A percentile compares a stretch with the other conserved stretches of the same genome.
These are phyloP conservation scores for Penaeus chinensis DNA, from an alignment of 1,140 invertebrate species.

Conservation along the genomic window DNA sequence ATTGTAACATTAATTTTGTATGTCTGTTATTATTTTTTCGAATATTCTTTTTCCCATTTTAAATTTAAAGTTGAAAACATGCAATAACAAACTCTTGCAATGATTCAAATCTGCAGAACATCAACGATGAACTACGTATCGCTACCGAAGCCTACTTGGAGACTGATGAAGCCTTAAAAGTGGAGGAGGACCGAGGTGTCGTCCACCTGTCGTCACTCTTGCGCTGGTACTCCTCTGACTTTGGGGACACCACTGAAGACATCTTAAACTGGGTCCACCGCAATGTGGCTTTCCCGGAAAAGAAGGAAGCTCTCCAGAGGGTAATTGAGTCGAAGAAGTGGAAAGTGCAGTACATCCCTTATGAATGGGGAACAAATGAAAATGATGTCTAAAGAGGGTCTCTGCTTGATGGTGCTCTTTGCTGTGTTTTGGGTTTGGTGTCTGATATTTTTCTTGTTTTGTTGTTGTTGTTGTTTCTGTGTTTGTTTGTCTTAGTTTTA, in stretches of 20 bases:
- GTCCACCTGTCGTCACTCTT: conserved; percentile 58
- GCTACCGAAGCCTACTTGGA: conserved; percentile 61
- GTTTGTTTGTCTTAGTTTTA: too few species aligned
- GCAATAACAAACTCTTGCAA: too few species aligned
- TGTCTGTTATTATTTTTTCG: too few species aligned
- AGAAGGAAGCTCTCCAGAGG: conserved; percentile 24
- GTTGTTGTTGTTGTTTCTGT: too few species aligned
- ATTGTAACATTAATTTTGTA: too few species aligned
- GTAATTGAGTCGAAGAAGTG: conserved; percentile 27
- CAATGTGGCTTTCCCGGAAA: conserved; percentile 26
- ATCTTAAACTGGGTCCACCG: conserved; percentile 52
- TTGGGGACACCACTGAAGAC: conserved; percentile 50
- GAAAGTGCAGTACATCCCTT: conserved; percentile 49
- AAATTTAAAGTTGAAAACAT: neutral
- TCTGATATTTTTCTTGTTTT: too few species aligned
- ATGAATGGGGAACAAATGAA: conserved; percentile 59
- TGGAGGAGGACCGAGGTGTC: conserved; percentile 37
- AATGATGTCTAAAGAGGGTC: neutral
- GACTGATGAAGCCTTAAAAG: conserved; percentile 47
- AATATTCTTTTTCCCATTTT: neutral
- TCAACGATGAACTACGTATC: conserved; percentile 49
- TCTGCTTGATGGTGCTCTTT: too few species aligned
- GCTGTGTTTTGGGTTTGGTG: too few species aligned
- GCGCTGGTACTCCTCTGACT: conserved; percentile 60
- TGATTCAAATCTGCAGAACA: conserved; percentile 13